Evolutionary conservation across 2,113 vertebrate species (phyloP), one percentile per base, ranked within the genome.

Genomic region (Fregata magnificens): DNA sequence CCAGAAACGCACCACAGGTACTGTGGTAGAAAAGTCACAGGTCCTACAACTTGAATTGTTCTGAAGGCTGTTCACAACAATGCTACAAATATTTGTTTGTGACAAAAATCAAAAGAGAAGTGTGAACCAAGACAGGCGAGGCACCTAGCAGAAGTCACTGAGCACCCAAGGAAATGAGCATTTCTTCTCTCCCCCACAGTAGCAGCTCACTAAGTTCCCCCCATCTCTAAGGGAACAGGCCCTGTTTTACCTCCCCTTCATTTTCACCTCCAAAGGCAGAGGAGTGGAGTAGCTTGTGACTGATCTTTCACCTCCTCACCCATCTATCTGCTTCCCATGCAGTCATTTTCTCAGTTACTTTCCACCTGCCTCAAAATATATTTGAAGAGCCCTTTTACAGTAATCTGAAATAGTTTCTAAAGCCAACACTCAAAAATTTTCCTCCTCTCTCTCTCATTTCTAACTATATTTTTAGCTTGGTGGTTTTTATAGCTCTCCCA

Each of bases 401-500:
- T 62, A 80, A 88, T 65, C 71, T 82, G 40, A 94, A 98, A 93
- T 34, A 86, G 65, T 93, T 92, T 89, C 95, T 82, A 81, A 89
- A 97, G 84, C 67, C 61, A 93, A 72, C 40, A 24, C 58, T 96
- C 94, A 78, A 56, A 63, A 86, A 87, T 79, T 96, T 92, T 91
- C 90, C 83, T 95, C 66, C 71, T 77, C 86, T 88, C 88, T 42
- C 67, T 93, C 84, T 89, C 78, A 94, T 85, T 92, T 95, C 89
- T 96, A 95, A 88, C 90, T 91, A 65, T 62, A 95, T 95, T 97
- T 98, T 95, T 92, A 91, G 81, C 65, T 97, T 79, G 61, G 44
- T 91, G 84, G 21, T 52, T 94, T 97, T 97, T 95, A 96, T 83
- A 96, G 85, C 62, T 88, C 85, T 97, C 91, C 93, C 96, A 94